These are phyloP conservation scores for Peromyscus nudipes DNA, from an alignment of 2,797 vertebrate genomes.

Conservation along the genomic window DNA sequence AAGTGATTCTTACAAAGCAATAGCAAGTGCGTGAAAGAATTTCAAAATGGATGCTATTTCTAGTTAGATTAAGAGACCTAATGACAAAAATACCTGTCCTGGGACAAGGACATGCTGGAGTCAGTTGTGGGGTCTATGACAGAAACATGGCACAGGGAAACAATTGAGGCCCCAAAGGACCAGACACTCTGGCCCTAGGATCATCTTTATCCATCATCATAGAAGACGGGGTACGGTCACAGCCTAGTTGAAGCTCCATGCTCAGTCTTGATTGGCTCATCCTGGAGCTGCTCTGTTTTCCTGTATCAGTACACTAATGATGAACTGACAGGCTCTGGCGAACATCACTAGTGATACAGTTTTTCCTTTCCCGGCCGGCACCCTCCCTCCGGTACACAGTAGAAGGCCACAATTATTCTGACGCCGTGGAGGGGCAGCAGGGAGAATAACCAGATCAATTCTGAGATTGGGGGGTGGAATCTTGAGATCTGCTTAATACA, in stretches of 20 bases:
- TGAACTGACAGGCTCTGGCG: not conserved
- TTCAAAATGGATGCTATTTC: not conserved
- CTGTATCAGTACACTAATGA: not conserved
- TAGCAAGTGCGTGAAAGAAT: not conserved
- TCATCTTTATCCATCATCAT: not conserved
- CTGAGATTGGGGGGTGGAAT: not conserved
- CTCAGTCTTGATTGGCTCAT: not conserved
- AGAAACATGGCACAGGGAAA: not conserved
- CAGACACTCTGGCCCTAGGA: not conserved
- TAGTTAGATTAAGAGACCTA: conserved; percentile 14
- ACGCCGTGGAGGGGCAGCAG: not conserved
- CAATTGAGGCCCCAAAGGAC: not conserved
- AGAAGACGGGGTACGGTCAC: not conserved
- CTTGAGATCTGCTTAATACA: conserved; percentile 17
- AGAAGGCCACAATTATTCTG: not conserved
- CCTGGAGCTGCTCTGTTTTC: not conserved
- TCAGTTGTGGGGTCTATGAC: not conserved
- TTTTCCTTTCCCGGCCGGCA: not conserved
- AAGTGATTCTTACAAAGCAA: not conserved
- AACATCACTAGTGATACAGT: not conserved
- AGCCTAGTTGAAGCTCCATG: not conserved
- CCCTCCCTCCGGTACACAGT: not conserved
- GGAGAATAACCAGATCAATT: conserved; percentile 10
- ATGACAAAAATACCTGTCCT: not conserved
- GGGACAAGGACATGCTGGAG: not conserved